These are phyloP conservation scores for Pentalonia nigronervosa DNA, from an alignment of 1,140 invertebrate genomes.

Conservation along the genomic window DNA sequence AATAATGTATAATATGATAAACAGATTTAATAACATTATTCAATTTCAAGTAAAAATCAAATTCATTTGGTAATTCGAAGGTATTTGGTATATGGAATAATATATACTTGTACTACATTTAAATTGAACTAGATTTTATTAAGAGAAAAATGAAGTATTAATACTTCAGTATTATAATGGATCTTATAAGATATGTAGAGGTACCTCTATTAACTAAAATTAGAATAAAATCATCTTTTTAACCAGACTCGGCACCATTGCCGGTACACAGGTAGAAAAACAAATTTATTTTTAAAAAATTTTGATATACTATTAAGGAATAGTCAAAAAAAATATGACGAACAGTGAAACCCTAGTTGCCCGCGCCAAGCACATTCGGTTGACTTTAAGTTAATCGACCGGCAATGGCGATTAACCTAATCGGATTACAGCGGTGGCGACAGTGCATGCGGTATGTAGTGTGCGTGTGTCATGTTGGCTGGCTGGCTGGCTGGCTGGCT, in stretches of 20 bases:
- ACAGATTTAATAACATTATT: neutral
- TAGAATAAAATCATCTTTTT: neutral
- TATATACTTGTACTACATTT: neutral
- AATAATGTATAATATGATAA: neutral
- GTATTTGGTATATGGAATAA: neutral
- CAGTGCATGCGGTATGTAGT: neutral
- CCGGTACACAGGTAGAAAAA: neutral
- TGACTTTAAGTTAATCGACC: conserved; percentile 33
- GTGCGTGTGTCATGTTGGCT: neutral
- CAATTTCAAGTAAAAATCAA: neutral
- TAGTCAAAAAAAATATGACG: neutral
- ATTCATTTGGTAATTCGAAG: neutral
- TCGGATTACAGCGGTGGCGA: conserved; percentile 41
- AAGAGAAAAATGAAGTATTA: neutral
- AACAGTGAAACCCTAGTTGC: neutral
- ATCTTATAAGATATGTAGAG: neutral
- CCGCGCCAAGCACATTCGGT: neutral
- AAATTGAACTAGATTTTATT: neutral
- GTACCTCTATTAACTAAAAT: neutral
- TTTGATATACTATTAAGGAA: neutral
- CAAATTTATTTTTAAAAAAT: neutral
- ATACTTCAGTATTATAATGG: neutral
- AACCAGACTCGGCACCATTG: neutral
- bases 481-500: neutral
- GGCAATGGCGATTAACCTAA: conserved; percentile 45